These are phyloP conservation scores for Dolichoris vasculosae DNA, from an alignment of 1,140 invertebrate genomes.

Conservation along the genomic window DNA sequence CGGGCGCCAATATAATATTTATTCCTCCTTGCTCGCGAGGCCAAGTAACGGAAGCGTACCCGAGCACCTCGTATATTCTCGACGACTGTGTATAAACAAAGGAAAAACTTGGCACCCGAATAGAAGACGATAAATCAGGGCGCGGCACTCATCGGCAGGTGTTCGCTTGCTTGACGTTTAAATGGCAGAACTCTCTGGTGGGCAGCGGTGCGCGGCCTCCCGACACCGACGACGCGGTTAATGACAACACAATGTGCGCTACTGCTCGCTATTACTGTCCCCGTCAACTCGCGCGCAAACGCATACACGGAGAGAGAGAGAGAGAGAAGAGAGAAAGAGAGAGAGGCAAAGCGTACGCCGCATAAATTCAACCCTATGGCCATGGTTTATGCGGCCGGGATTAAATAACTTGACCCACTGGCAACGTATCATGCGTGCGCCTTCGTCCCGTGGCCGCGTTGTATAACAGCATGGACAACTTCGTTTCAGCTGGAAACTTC, in stretches of 20 bases:
- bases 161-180: constrained; percentile 22
- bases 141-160: constrained; percentile 42
- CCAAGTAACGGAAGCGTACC: not conserved
- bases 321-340: too few species aligned
- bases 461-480: not conserved
- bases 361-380: constrained; percentile 28
- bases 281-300: not conserved
- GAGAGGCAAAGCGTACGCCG: not conserved
- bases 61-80: not conserved
- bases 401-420: constrained; percentile 47
- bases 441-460: not conserved
- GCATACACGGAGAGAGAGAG: not conserved
- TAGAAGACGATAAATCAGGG: constrained; percentile 37
- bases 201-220: not conserved
- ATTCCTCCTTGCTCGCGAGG: not conserved
- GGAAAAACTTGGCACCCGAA: not conserved
- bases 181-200: constrained; percentile 28
- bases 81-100: not conserved
- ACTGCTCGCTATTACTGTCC: not conserved
- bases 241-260: constrained; percentile 30
- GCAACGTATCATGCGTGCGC: not conserved
- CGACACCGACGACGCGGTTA: constrained; percentile 5
- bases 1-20: not conserved
- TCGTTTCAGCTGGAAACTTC: not conserved
- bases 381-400: constrained; percentile 23